Evolutionary conservation across 1,140 invertebrate species (phyloP), one percentile per base, ranked within the genome.

Genomic region (Papilio xuthus): DNA sequence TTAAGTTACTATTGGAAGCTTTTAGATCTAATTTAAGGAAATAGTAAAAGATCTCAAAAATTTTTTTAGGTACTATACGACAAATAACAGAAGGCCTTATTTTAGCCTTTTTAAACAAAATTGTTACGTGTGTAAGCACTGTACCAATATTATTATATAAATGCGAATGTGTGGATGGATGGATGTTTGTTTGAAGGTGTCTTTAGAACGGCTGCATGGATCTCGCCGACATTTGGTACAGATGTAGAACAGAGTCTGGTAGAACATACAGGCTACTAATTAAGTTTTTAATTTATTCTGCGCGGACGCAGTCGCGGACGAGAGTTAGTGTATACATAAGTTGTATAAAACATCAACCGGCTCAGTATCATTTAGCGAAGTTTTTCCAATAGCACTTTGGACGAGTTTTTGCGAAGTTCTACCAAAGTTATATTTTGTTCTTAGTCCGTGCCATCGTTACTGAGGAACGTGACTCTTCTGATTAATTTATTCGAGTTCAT

Each of bases 361-460:
- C 80, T 80, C 81, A 75, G 86, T 85, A 91, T 91, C 85, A 86
- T 88, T 86, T 86, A 84, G 78, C 79, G 67, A 86, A 85, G 78
- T 90, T 78, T 83, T 78, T 60, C 75, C 82, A 79, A 83, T 84
- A 82, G 82, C 84, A 82, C 82, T 85, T 85, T 69, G 71, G 44
- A 47, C 69, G 83, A 83, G 73, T 85, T 83, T 80, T 81, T 79
- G 32, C 81, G 74, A 88, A 85, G 81, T 81, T 82, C 80, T 78
- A 88, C 87, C 79, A 73, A 83, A 86, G 82, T 88, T 88, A 88
- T 87, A 86, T 89, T 86, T 84, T 85, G 85, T 82, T 83, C 63
- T 80, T 67, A 83, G 83, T 87, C 82, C 87, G 88, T 91, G 88
- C 85, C 81, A 85, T 89, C 89, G 85, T 91, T 91, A 91, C 82